phyloP scores from a whole-genome alignment of 2,113 vertebrate genomes.

The Laterallus jamaicensis region DNA sequence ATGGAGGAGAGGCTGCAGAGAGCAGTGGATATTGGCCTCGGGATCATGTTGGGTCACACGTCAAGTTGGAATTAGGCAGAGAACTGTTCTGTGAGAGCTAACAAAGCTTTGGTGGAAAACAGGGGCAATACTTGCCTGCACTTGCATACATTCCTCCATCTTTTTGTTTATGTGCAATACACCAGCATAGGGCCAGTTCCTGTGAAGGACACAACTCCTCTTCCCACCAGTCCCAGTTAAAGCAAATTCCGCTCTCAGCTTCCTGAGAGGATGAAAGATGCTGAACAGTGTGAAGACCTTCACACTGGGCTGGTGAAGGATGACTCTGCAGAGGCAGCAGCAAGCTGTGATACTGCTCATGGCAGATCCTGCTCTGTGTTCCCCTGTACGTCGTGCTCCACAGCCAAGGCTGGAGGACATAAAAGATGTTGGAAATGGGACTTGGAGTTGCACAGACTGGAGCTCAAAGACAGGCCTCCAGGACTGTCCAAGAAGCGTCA shows the following conservation, averaged over 20 bases:
- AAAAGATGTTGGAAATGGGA: not conserved
- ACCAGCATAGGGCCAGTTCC: fast-evolving
- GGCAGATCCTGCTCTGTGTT: not conserved
- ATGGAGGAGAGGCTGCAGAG: not conserved
- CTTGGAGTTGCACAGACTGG: not conserved
- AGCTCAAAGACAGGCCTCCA: not conserved
- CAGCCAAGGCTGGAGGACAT: not conserved
- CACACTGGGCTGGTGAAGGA: not conserved
- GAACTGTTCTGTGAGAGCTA: not conserved
- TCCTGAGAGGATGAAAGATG: not conserved
- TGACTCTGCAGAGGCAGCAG: not conserved
- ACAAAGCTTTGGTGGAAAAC: not conserved
- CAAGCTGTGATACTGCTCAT: not conserved
- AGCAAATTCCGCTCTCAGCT: not conserved
- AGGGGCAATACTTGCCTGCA: not conserved
- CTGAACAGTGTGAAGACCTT: not conserved
- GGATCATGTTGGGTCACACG: fast-evolving
- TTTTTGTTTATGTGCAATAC: not conserved
- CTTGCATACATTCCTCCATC: fast-evolving
- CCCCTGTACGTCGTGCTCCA: not conserved
- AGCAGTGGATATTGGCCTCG: not conserved
- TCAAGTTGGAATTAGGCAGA: not conserved
- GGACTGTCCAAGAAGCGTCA: not conserved
- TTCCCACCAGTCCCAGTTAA: not conserved
- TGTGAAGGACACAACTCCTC: not conserved